phyloP scores from a whole-genome alignment of 2,888 invertebrate genomes.

The Phasia obesa region DNA sequence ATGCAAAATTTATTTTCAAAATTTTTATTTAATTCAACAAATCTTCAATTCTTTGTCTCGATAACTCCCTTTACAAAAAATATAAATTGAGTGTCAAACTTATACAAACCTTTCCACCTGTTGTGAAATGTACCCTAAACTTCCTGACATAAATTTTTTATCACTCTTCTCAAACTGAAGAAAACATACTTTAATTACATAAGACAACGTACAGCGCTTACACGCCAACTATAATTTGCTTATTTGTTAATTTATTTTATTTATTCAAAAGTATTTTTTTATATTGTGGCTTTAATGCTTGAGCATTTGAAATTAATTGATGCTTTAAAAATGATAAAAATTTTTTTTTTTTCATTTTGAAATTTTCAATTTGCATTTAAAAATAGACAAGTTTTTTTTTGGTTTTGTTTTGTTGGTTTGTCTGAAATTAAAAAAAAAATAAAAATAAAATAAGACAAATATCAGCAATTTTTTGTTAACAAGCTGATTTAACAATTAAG shows the following conservation, averaged over 20 bases:
- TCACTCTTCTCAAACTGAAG: background rate
- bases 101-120: background rate
- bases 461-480: constrained; percentile 64
- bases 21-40: too few species aligned
- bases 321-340: constrained; percentile 69
- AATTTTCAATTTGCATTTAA: constrained; percentile 66
- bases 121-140: too few species aligned
- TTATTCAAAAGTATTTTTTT: constrained; percentile 37
- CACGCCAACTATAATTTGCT: constrained; percentile 35
- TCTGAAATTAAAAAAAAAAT: constrained; percentile 14
- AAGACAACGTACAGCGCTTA: constrained; percentile 12
- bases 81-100: too few species aligned
- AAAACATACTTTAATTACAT: background rate
- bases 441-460: constrained; percentile 57
- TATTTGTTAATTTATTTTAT: constrained; percentile 42
- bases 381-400: constrained; percentile 48
- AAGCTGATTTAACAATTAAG: constrained; percentile 64
- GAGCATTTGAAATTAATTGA: constrained; percentile 69
- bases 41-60: too few species aligned
- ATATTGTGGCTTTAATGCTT: constrained; percentile 46
- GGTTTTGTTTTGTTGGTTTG: background rate
- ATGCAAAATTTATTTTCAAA: too few species aligned
- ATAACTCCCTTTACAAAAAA: too few species aligned
- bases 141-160: background rate
- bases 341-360: constrained; percentile 5